Base-by-base conservation (phyloP, 2,888 invertebrate genomes). In the Troilus luridus region DNA sequence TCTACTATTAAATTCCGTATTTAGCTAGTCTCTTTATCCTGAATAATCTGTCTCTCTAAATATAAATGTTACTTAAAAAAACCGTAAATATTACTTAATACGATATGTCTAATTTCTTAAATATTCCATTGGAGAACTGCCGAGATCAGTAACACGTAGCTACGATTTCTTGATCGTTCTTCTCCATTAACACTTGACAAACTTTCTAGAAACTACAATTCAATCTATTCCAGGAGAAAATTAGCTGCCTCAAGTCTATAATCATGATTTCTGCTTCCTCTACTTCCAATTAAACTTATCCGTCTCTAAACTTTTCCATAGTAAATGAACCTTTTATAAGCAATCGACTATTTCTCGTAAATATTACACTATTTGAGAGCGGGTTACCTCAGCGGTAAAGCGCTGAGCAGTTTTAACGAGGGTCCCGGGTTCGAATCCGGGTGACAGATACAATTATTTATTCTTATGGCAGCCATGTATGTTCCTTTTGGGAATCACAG, bases 201-300 rank as follows among this genome's bases (percentile, higher is more conserved):
- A 67, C 67, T 67, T 67, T 67, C 67, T 67, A 27, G 67, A 67
- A 67, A 67, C 67, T 67, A 14, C 24, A 24, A 67, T 67, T 67
- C 67, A 24, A 14, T 67, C 24, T 24, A 27, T 67, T 67, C 14
- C 24, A 67, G 24, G 24, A 14, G 67, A 67, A 67, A 67, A 67
- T 67, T 67, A 67, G 24, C 67, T 67, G 24, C 24, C 67, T 9
- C 3, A 67, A 67, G 67, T 27, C 67, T 67, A 67, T 67, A 67
- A 67, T 67, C 67, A 67, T 67, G 67, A 67, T 67, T 67, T 67
- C 67, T 67, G 14, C 64, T 67, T 24, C 14, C 24, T 67, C 24
- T 14, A n/a, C n/a, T 67, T n/a, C 24, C 5, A 67, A 24, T 67
- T 67, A 3, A 24, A 14, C 67, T 24, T 8, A 67, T 24, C 67